Evolutionary conservation across 2,888 invertebrate genomes (phyloP), one percentile per base, ranked within the genome.

Genomic region (Thymelicus sylvestris): DNA sequence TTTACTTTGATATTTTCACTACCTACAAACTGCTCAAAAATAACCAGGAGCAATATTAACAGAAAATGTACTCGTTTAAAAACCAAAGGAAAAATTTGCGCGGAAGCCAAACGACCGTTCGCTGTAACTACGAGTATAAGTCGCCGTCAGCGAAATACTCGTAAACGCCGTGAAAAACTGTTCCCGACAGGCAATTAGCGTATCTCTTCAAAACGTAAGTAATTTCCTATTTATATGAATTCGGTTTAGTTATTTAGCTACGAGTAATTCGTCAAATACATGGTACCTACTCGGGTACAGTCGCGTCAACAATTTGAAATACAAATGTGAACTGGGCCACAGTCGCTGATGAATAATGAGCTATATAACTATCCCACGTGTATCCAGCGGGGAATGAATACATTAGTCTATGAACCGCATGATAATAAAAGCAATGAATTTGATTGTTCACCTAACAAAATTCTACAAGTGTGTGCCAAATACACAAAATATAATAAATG

Each of bases 311-410:
- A 68, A 68, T 68, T 68, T 63, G 68, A 63, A 68, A 69, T 59
- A 59, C 63, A 48, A 69, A 69, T 59, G 63, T 57, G 55, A 50
- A 6, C n/a, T 24, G 47, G 41, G 39, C 48, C 69, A 38, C 64
- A 31, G 39, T 39, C 69, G 19, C 64, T 52, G 70, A 59, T 70
- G 64, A 65, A 70, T 70, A 70, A 70, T 70, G 61, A 66, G 50
- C 52, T 52, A 19, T 63, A 68, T 67, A 70, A 52, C 44, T 59
- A 61, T 41, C 65, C 65, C 65, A 48, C 52, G 39, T 68, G 39
- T 63, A 68, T 62, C 57, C 67, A 19, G 63, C 57, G 47, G 63
- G 62, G 63, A 69, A 63, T 68, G 47, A 68, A 68, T 68, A 55
- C 68, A 69, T 63, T 68, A 68, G 55, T 62, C 61, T 62, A 63